phyloP scores from a whole-genome alignment of 2,888 invertebrate species.

The Xanthorhoe designata region DNA sequence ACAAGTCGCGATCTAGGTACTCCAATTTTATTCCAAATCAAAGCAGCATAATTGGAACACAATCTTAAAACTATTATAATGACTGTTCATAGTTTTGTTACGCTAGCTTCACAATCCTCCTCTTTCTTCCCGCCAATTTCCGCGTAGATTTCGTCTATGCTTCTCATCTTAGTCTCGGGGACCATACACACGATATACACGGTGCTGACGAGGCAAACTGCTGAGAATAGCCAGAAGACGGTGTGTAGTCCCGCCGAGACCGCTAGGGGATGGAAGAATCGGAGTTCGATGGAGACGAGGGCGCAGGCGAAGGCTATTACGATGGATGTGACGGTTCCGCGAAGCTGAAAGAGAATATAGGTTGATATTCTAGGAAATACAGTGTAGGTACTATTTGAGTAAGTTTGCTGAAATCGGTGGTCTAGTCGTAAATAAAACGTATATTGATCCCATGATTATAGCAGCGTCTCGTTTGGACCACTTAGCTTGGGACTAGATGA shows the following conservation, averaged over 20 bases:
- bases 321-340: slow-evolving; percentile 77
- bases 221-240: slow-evolving; percentile 74
- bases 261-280: slow-evolving; percentile 75
- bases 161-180: slow-evolving; percentile 73
- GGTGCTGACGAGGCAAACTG: slow-evolving; percentile 72
- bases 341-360: slow-evolving; percentile 59
- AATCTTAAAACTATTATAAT: background rate
- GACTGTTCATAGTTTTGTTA: slow-evolving; percentile 65
- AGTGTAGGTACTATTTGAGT: too few species aligned
- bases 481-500: too few species aligned
- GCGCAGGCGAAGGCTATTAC: slow-evolving; percentile 76
- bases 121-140: slow-evolving; percentile 66
- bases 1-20: too few species aligned
- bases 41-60: background rate
- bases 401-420: too few species aligned
- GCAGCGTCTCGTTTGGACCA: too few species aligned
- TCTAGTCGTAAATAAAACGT: too few species aligned
- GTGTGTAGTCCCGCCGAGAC: slow-evolving; percentile 65
- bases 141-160: slow-evolving; percentile 74
- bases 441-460: too few species aligned
- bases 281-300: slow-evolving; percentile 70
- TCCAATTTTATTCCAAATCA: too few species aligned
- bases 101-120: slow-evolving; percentile 65
- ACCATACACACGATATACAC: slow-evolving; percentile 67
- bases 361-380: background rate